These are phyloP conservation scores for Brachypteracias leptosomus DNA, from an alignment of 2,113 vertebrate species.

Conservation along the genomic window DNA sequence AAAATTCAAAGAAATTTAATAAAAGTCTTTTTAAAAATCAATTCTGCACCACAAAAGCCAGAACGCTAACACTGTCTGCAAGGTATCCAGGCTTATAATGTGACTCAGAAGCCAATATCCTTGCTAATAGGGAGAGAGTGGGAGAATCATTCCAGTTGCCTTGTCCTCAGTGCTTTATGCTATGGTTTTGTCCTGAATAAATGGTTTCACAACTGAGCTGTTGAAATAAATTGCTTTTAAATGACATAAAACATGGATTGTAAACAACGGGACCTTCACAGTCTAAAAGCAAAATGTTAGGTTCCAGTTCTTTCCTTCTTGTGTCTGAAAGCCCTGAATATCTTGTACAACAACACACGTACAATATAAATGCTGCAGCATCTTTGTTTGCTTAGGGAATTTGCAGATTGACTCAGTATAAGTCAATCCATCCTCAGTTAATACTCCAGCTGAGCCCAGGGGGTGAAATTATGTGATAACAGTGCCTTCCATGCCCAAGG, in stretches of 20 bases:
- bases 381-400: constrained; percentile 1
- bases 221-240: constrained; percentile 7
- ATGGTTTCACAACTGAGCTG: not conserved
- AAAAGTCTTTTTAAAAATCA: not conserved
- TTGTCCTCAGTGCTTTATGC: not conserved
- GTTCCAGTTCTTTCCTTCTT: not conserved
- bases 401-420: not conserved
- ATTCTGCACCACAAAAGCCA: not conserved
- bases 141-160: not conserved
- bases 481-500: not conserved
- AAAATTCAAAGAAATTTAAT: not conserved
- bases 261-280: not conserved
- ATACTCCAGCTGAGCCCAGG: not conserved
- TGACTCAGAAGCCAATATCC: not conserved
- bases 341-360: not conserved
- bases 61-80: not conserved
- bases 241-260: not conserved
- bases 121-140: not conserved
- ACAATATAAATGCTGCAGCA: not conserved
- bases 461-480: not conserved
- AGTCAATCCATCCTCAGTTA: not conserved
- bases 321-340: not conserved
- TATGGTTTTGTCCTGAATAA: not conserved
- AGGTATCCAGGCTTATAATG: not conserved
- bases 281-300: not conserved